Conservation (phyloP, 2,888 invertebrate species). For the Eugnorisma glareosa region DNA sequence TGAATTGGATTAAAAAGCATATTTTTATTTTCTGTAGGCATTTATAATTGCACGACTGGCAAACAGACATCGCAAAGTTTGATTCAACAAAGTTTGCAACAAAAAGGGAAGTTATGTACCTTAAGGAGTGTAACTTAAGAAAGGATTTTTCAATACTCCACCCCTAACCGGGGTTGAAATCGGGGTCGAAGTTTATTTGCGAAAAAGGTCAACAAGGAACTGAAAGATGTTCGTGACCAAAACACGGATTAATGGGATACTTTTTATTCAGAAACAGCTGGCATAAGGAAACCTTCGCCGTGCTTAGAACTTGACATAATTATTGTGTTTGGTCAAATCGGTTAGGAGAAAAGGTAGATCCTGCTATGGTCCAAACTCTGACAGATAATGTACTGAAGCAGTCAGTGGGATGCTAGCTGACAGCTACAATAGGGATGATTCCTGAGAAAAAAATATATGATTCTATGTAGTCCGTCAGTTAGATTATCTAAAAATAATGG, state of each 20-base stretch:
- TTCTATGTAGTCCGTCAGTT: no score
- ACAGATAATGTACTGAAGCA: neutral
- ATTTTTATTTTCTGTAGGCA: neutral
- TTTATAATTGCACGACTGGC: neutral
- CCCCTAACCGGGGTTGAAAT: neutral
- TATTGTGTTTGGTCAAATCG: no score
- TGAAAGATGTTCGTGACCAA: neutral
- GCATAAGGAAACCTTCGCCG: neutral
- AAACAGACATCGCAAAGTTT: neutral
- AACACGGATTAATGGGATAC: neutral
- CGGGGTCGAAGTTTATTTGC: slow-evolving; percentile 1
- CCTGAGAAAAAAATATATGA: no score
- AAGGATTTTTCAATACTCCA: slow-evolving; percentile 5
- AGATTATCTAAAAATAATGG: no score
- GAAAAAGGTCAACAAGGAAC: slow-evolving; percentile 12
- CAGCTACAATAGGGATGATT: no score
- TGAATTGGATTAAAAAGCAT: neutral
- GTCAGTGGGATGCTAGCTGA: no score
- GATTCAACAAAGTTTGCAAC: neutral
- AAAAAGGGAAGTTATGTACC: neutral
- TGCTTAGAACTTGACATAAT: neutral
- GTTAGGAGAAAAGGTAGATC: neutral
- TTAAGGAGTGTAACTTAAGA: neutral
- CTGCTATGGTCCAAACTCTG: no score
- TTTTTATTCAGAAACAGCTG: neutral